Conservation (phyloP, 2,113 vertebrate species). For the Boulengeromyrus knoepffleri region DNA sequence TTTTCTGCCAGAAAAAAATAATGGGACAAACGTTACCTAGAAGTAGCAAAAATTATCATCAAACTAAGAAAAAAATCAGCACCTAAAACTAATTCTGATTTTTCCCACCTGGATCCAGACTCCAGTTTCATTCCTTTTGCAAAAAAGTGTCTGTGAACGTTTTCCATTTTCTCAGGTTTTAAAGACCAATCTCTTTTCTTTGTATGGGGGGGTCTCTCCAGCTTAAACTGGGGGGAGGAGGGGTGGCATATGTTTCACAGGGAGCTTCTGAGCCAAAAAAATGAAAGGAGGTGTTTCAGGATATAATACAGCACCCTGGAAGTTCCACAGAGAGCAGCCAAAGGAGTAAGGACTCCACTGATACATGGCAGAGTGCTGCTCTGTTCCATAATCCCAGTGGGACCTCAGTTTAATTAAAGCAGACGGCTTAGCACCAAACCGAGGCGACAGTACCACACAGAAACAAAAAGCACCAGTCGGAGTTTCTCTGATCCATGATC, state of each 20-base stretch:
- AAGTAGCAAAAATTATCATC: not conserved
- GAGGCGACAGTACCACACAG: not conserved
- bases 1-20: not conserved
- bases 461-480: not conserved
- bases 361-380: not conserved
- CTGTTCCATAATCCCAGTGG: not conserved
- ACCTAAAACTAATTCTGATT: not conserved
- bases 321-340: not conserved
- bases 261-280: not conserved
- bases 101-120: not conserved
- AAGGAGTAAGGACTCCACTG: not conserved
- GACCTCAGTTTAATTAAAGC: not conserved
- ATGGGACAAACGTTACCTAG: not conserved
- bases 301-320: slow-evolving; percentile 4
- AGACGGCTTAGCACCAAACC: not conserved
- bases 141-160: too few species aligned
- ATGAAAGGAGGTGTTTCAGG: slow-evolving; percentile 11
- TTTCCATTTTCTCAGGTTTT: not conserved
- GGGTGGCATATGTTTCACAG: not conserved
- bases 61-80: not conserved
- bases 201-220: not conserved
- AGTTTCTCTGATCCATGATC: not conserved
- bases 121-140: not conserved
- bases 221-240: not conserved
- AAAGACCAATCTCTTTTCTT: not conserved